Percentiles rank a stretch among this genome's conserved stretches.
Conservation (phyloP, 2,888 invertebrate species). For the Mesorhabditis spiculigera region DNA sequence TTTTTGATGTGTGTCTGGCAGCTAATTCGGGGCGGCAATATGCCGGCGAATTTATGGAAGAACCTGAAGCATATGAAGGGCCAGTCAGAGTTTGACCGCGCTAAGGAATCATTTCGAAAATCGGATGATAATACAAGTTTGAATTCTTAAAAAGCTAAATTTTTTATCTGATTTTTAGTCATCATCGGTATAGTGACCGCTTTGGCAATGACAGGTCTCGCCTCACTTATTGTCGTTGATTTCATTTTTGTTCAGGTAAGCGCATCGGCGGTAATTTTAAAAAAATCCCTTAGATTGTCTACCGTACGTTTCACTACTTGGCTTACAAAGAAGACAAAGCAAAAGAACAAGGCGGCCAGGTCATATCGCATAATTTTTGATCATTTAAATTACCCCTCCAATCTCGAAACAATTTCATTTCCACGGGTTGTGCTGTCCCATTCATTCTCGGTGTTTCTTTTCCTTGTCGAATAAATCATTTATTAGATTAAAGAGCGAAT, state of each 20-base stretch:
- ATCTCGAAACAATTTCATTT: too few species aligned
- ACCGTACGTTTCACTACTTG: slow-evolving; percentile 20
- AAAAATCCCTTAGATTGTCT: background rate
- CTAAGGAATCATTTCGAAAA: background rate
- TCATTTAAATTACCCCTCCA: too few species aligned
- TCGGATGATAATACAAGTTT: background rate
- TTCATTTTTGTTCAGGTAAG: slow-evolving; percentile 33
- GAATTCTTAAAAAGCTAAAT: background rate
- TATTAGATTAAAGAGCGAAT: too few species aligned
- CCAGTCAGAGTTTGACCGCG: background rate
- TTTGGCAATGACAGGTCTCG: slow-evolving; percentile 82
- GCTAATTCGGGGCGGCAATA: background rate
- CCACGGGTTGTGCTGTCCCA: too few species aligned
- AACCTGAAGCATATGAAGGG: background rate
- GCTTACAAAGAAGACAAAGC: slow-evolving; percentile 31
- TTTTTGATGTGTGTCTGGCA: background rate
- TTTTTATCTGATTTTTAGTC: background rate
- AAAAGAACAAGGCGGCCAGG: slow-evolving; percentile 18
- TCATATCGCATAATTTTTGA: too few species aligned
- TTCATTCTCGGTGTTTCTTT: too few species aligned
- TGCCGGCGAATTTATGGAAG: background rate
- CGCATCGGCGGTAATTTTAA: too few species aligned
- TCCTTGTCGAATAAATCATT: too few species aligned
- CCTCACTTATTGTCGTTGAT: slow-evolving; percentile 65
- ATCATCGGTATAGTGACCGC: slow-evolving; percentile 64